Conservation (phyloP, 1,140 invertebrate genomes). For the Riptortus pedestris region DNA sequence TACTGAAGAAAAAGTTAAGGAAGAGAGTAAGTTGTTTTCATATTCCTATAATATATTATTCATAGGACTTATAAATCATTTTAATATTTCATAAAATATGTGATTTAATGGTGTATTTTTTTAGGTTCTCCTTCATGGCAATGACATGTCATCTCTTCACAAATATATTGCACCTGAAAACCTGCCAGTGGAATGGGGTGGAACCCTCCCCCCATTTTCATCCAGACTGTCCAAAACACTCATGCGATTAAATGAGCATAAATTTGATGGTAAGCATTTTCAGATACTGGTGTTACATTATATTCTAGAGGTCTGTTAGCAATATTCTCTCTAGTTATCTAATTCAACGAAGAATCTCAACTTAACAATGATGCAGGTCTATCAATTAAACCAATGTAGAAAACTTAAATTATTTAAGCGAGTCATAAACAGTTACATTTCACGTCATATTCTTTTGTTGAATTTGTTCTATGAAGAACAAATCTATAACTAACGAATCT, state of each 20-base stretch:
- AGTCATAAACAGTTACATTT: too few species aligned
- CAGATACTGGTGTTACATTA: too few species aligned
- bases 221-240: conserved; percentile 26
- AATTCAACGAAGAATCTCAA: too few species aligned
- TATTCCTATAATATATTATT: not conserved
- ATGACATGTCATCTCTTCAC: conserved; percentile 31
- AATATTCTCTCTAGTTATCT: too few species aligned
- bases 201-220: conserved; percentile 26
- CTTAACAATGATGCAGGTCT: too few species aligned
- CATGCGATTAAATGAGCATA: conserved; percentile 31
- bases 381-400: too few species aligned
- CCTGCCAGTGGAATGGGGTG: conserved; percentile 31
- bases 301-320: too few species aligned
- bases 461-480: too few species aligned
- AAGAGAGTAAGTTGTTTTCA: conserved; percentile 33
- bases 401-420: too few species aligned
- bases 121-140: conserved; percentile 33
- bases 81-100: not conserved
- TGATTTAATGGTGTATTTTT: not conserved
- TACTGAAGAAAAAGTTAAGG: conserved; percentile 41
- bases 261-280: conserved; percentile 29
- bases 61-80: not conserved
- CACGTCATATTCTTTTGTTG: too few species aligned
- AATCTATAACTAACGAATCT: too few species aligned
- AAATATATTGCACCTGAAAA: conserved; percentile 31